Evolutionary conservation across 2,888 invertebrate genomes (phyloP).

Genomic region (Criorhina ranunculi): DNA sequence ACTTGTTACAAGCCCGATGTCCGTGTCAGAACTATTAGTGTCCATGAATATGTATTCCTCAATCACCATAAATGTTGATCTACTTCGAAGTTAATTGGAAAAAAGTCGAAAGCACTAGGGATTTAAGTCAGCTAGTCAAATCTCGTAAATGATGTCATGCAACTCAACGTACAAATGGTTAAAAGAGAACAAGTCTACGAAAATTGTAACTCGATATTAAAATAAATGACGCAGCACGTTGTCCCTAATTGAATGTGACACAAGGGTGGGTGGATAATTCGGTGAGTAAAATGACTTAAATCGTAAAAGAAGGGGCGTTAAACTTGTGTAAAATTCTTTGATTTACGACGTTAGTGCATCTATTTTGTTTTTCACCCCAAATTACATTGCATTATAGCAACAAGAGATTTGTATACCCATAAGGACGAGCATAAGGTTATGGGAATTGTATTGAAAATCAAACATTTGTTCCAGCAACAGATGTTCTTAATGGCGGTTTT

Average conservation of each 20-base stretch:
- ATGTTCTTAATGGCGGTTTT: constrained; percentile 1
- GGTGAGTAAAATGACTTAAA: constrained; percentile 12
- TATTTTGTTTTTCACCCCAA: constrained; percentile 56
- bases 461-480: constrained; percentile 9
- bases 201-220: constrained; percentile 24
- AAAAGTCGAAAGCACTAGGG: too few relatives aligned
- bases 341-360: constrained; percentile 37
- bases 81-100: too few relatives aligned
- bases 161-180: too few relatives aligned
- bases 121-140: too few relatives aligned
- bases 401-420: background rate
- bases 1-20: too few relatives aligned
- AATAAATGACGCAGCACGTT: constrained; percentile 28
- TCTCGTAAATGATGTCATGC: too few relatives aligned
- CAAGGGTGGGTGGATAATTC: constrained; percentile 24
- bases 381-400: constrained; percentile 28
- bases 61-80: too few relatives aligned
- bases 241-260: constrained; percentile 24
- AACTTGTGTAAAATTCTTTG: constrained; percentile 41
- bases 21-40: too few relatives aligned
- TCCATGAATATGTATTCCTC: too few relatives aligned
- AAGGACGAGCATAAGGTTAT: constrained; percentile 6
- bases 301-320: constrained; percentile 35
- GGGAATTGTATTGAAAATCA: background rate
- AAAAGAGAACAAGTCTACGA: constrained; percentile 1